Evolutionary conservation across 1,140 invertebrate genomes (phyloP), one percentile per base, ranked within the genome.

Genomic region (Mycetomoellerius zeteki): DNA sequence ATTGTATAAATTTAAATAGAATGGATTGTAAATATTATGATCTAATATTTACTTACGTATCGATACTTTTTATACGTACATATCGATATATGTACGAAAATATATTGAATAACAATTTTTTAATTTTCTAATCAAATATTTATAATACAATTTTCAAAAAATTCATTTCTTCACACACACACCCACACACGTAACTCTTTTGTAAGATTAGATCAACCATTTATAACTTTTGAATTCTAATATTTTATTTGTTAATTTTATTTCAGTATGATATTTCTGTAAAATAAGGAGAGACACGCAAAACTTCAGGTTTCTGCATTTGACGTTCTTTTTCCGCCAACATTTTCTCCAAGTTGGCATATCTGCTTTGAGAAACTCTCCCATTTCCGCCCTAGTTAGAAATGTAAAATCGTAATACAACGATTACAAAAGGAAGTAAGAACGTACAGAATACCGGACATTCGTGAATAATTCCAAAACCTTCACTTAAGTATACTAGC

Each of bases 401-500:
- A 81, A 81, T 71, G 65, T 60, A 71, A 81, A 56, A 81, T 81
- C 65, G 33, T 81, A 81, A 71, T 81, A 81, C 65, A 71, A 58
- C 64, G 33, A 81, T 81, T 81, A 81, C 16, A 71, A 81, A 60
- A 81, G 33, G 30, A 81, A 71, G 16, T 54, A 67, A 69, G 14
- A 58, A 10, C 12, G 37, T 14, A 43, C 37, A 80, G 62, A 69
- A 71, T 54, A 58, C 30, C 30, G 50, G 24, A 71, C 78, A 71
- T 27, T 71, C 21, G 47, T 37, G 65, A 71, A 81, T 81, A 71
- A 81, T 81, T 71, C 8, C 33, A 58, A 21, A 37, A 71, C 54
- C 76, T 65, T 50, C 12, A 43, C 14, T 81, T 71, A 37, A 54
- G 52, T 69, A 67, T 30, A 43, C 47, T 56, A 54, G 4, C n/a